A percentile compares a stretch with the other conserved stretches of the same genome.
phyloP scores from a whole-genome alignment of 2,888 invertebrate species.

The Sceliomorpha sp. region DNA sequence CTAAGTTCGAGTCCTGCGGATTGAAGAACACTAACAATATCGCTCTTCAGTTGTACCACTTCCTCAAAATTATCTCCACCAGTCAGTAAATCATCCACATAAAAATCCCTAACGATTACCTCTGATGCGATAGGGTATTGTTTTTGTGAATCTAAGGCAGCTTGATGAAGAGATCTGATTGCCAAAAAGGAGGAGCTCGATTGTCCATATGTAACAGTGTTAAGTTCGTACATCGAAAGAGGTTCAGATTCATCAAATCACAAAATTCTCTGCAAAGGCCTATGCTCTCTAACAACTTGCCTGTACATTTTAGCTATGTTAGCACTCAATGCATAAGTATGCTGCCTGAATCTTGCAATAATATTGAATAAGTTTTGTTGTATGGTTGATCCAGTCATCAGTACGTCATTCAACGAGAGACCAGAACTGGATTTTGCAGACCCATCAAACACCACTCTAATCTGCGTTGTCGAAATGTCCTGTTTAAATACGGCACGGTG shows the following conservation, averaged over 20 bases:
- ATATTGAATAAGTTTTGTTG: slow-evolving; percentile 59
- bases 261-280: slow-evolving; percentile 61
- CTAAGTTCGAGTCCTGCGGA: slow-evolving; percentile 6
- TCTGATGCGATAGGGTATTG: slow-evolving; percentile 32
- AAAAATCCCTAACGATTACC: slow-evolving; percentile 8
- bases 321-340: slow-evolving; percentile 59
- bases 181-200: slow-evolving; percentile 59
- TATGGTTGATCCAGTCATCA: slow-evolving; percentile 61
- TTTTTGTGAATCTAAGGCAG: slow-evolving; percentile 38
- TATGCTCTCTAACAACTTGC: slow-evolving; percentile 50
- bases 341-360: slow-evolving; percentile 58
- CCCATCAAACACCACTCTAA: slow-evolving; percentile 69
- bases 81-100: slow-evolving; percentile 34
- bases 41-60: not conserved
- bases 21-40: not conserved
- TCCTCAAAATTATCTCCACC: slow-evolving; percentile 6
- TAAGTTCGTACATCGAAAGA: slow-evolving; percentile 41
- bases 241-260: slow-evolving; percentile 53
- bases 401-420: slow-evolving; percentile 61
- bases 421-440: slow-evolving; percentile 60
- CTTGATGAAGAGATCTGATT: slow-evolving; percentile 51
- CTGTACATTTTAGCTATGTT: slow-evolving; percentile 70
- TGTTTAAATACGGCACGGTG: slow-evolving; percentile 65
- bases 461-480: slow-evolving; percentile 58
- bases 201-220: slow-evolving; percentile 61